These are phyloP conservation scores for Drosophila putrida DNA, from an alignment of 2,888 invertebrate species.

Conservation along the genomic window DNA sequence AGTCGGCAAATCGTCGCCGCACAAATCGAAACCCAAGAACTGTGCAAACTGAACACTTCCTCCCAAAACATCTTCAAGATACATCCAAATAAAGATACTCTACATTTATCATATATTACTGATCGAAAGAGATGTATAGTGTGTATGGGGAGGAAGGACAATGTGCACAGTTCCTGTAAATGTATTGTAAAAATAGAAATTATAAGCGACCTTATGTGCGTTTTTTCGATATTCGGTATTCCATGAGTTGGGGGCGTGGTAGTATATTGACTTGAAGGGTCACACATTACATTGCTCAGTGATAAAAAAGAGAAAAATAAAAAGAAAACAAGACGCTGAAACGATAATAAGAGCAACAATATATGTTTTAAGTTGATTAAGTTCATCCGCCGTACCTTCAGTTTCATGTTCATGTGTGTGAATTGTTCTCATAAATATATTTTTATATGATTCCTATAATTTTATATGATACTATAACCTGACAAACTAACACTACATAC, in stretches of 20 bases:
- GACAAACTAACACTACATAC: too few relatives aligned
- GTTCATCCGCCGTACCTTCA: constrained; percentile 72
- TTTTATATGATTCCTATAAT: constrained; percentile 6
- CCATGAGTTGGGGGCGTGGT: constrained; percentile 76
- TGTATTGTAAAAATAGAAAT: constrained; percentile 73
- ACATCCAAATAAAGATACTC: neutral
- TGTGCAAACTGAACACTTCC: constrained; percentile 47
- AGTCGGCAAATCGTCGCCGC: constrained; percentile 58
- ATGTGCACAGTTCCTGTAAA: constrained; percentile 63
- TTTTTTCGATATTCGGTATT: constrained; percentile 75
- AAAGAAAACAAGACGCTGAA: constrained; percentile 84
- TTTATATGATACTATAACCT: too few relatives aligned
- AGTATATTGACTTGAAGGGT: constrained; percentile 77
- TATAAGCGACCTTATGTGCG: constrained; percentile 82
- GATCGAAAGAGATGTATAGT: neutral
- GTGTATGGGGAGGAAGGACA: neutral
- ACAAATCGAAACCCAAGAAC: constrained; percentile 65
- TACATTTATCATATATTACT: constrained; percentile 1
- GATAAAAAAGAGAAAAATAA: constrained; percentile 81
- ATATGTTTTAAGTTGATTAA: constrained; percentile 78
- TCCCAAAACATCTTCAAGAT: constrained; percentile 2
- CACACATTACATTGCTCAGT: constrained; percentile 81
- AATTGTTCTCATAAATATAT: constrained; percentile 6
- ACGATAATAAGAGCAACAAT: constrained; percentile 84
- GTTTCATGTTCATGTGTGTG: constrained; percentile 50